Base-by-base conservation (phyloP, 2,888 invertebrate species). In the Caprella mutica region DNA sequence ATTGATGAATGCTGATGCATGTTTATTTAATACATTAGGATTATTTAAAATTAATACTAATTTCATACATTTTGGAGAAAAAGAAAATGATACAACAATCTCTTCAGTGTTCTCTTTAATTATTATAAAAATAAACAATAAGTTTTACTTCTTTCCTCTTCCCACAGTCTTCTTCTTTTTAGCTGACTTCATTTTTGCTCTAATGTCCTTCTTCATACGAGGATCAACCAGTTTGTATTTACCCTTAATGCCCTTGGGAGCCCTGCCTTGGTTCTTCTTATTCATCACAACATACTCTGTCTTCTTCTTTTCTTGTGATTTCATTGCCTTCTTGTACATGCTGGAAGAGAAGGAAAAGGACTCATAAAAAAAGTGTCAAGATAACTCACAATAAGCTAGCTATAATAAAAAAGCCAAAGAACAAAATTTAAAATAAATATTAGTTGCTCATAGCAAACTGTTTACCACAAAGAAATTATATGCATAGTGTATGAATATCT, bases 221-320 rank as follows among this genome's bases (percentile, higher is more conserved):
- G 86, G 83, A 79, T 97, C 97, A 5, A 97, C 97, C n/a, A 94
- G 84, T 72, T 84, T 90, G 74, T 86, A 96, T 30, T 80, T 84
- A 53, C 96, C 96, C 73, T 90, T 90, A 23, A 93, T 84, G 40
- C 93, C 93, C 0, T 82, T 74, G 6, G 94, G 94, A 66, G 92
- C 78, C 53, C 83, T 78, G 70, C 87, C 89, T 0, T 84, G 82
- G 26, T 78, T 80, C 67, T 84, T 82, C 72, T 91, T 97, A 72
- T 90, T 94, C 30, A 93, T 85, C 0, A 97, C 93, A 0, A 96
- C 89, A 70, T 97, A 96, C 0, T 86, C 86, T 0, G 92, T 77
- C 72, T 94, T 89, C 72, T 86, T 85, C 74, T 90, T 92, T 65
- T 87, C 88, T 48, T 83, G 82, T n/a, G 58, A 52, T 17, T 83